A percentile compares a stretch with the other conserved stretches of the same genome.
Evolutionary conservation across 2,797 vertebrate species (phyloP).

Genomic region (Chrosomus eos): DNA sequence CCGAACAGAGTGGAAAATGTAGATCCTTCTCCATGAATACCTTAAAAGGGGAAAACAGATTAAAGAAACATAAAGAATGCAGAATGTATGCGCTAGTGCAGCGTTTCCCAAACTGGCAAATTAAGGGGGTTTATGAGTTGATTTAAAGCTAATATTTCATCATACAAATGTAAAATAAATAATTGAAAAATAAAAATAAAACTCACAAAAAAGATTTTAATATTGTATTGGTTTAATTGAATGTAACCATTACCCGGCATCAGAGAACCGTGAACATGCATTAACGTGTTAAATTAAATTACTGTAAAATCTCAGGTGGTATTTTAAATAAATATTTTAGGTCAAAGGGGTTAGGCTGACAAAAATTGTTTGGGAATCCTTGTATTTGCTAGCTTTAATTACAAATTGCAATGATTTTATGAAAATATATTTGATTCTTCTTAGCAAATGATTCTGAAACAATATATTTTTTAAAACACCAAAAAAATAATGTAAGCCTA

Average conservation of each 20-base stretch:
- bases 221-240: neutral
- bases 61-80: neutral
- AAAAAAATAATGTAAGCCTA: neutral
- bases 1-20: constrained; percentile 90
- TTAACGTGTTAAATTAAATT: neutral
- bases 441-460: neutral
- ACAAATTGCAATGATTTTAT: neutral
- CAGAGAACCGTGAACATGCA: neutral
- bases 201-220: neutral
- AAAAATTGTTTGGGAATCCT: neutral
- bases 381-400: neutral
- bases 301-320: neutral
- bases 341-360: neutral
- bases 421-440: neutral
- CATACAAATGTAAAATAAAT: neutral
- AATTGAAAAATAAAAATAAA: neutral
- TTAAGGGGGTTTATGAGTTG: neutral
- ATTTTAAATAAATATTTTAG: neutral
- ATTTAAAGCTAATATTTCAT: neutral
- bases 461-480: neutral
- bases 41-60: constrained; percentile 67
- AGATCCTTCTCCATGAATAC: constrained; percentile 95
- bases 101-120: neutral
- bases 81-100: neutral
- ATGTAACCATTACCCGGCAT: neutral